A percentile compares a stretch with the other conserved stretches of the same genome.
These are phyloP conservation scores for Latrodectus hesperus DNA, from an alignment of 2,888 invertebrate genomes.

Conservation along the genomic window DNA sequence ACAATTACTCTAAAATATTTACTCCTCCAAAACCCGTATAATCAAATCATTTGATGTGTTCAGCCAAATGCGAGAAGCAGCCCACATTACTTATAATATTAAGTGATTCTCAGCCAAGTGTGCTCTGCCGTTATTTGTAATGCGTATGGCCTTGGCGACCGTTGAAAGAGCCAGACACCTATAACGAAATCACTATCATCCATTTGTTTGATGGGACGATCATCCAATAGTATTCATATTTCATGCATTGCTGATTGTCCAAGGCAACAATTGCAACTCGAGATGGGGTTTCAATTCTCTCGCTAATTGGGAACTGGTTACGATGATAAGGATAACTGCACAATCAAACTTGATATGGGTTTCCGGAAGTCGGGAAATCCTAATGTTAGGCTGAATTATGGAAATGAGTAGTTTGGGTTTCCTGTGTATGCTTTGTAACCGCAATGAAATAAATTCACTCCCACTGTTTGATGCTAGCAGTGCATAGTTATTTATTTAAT, in stretches of 20 bases:
- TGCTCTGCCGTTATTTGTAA: not conserved
- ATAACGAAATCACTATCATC: conserved; percentile 11
- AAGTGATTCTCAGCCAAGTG: not conserved
- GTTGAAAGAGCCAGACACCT: not conserved
- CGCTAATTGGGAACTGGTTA: not conserved
- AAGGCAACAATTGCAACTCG: not conserved
- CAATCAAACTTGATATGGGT: not conserved
- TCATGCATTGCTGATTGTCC: not conserved
- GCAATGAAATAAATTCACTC: too few species aligned
- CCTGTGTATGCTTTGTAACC: too few species aligned
- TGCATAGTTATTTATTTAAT: too few species aligned
- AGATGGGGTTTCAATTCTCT: conserved; percentile 1
- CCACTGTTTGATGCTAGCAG: too few species aligned
- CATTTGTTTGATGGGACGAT: conserved; percentile 7
- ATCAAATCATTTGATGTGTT: not conserved
- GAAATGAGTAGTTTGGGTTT: too few species aligned
- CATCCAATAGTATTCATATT: conserved; percentile 6
- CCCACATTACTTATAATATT: not conserved
- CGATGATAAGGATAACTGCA: not conserved
- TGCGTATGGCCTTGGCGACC: not conserved
- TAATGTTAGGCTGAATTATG: too few species aligned
- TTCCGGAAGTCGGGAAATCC: too few species aligned
- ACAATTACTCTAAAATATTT: too few species aligned
- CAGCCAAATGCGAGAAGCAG: not conserved
- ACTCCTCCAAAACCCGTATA: not conserved